Evolutionary conservation across 2,888 invertebrate genomes (phyloP).

Genomic region (Eupithecia exiguata): DNA sequence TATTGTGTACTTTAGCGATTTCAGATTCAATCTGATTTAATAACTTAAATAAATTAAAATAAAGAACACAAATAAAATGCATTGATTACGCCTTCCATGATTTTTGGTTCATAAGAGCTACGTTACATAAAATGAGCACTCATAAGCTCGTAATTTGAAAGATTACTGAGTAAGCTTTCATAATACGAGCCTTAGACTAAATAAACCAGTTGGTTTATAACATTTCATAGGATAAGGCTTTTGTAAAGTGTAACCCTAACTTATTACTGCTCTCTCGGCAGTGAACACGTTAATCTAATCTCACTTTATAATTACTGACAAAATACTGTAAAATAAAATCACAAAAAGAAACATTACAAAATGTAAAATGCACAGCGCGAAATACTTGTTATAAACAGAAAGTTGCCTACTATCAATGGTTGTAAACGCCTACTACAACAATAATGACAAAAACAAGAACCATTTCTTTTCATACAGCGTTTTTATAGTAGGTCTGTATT

Average conservation of each 20-base stretch:
- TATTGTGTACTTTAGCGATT: slow-evolving; percentile 49
- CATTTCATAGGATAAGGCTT: background rate
- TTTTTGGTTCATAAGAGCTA: background rate
- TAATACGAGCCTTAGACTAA: background rate
- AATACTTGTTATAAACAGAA: slow-evolving; percentile 1
- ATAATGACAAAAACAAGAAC: background rate
- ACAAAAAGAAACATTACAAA: slow-evolving; percentile 27
- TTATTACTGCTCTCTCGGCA: slow-evolving; percentile 27
- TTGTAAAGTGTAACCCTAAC: slow-evolving; percentile 12
- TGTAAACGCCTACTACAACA: background rate
- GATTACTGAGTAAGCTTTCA: background rate
- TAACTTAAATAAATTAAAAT: slow-evolving; percentile 22
- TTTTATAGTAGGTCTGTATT: background rate
- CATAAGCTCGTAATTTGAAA: no score
- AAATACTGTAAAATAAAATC: slow-evolving; percentile 35
- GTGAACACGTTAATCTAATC: slow-evolving; percentile 27
- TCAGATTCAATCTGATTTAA: slow-evolving; percentile 63
- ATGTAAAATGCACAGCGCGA: slow-evolving; percentile 2
- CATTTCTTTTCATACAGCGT: background rate
- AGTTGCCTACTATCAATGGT: background rate
- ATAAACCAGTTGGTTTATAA: background rate
- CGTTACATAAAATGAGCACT: no score
- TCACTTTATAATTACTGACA: slow-evolving; percentile 23
- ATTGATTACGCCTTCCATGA: slow-evolving; percentile 7
- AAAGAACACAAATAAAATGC: slow-evolving; percentile 23